Evolutionary conservation across 1,140 invertebrate species (phyloP), one percentile per base, ranked within the genome.

Genomic region (Notospermus geniculatus): DNA sequence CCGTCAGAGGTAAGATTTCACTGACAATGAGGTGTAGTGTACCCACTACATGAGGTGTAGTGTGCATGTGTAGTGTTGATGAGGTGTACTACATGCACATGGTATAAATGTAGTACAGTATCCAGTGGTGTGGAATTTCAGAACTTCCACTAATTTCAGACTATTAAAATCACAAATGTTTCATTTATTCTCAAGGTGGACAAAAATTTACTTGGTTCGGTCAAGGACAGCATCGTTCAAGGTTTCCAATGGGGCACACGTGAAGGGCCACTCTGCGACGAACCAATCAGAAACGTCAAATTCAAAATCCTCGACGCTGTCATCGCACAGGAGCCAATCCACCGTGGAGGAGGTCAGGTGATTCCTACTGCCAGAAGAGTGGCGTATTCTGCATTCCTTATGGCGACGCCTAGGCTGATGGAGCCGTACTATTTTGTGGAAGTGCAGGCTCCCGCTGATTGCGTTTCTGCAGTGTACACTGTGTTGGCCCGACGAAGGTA

Each of bases 261-360:
- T 41, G 97, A 99, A 85, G 97, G 97, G 7, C 97, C 97, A 0
- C 83, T 99, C 0, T 99, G 97, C 83, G 97, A 99, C 85, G 97
- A 99, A 83, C 97, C 97, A 0, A 99, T 99, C 62, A 83, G 97
- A 55, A 99, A 99, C 83, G 95, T 97, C 0, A 99, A 99, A 81
- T 99, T 99, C 78, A 99, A 99, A 85, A 98, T 99, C 71, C 83
- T 99, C 45, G 97, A 99, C 83, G 97, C 97, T 0, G 90, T 95
- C 0, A 97, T 99, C 66, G 92, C 96, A 0, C 86, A 88, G 53
- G 96, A 99, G 81, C 94, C 95, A 1, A 84, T 98, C 63, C 95
- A 98, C 83, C 84, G 97, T 59, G 95, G 95, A 66, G 93, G 93
- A 65, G 95, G 97, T 55, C 97, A 99, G 84, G 95, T 99, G 53